Evolutionary conservation across 2,113 vertebrate genomes (phyloP).

Genomic region (Nipponia nippon): DNA sequence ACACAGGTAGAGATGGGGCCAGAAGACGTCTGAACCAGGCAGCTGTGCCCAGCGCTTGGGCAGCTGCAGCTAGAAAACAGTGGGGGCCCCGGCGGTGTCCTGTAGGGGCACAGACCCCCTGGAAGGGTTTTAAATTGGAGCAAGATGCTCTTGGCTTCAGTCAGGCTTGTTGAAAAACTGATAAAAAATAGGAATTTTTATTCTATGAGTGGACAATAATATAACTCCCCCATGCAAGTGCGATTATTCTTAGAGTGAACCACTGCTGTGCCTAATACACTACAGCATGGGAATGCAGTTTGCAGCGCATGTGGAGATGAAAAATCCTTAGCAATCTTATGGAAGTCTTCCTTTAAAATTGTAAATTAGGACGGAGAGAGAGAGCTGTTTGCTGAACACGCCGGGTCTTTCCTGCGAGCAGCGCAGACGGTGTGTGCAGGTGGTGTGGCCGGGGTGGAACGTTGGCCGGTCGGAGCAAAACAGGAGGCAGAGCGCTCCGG

Average conservation of each 20-base stretch:
- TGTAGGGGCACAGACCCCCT: not conserved
- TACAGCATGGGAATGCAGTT: not conserved
- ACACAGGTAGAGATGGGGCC: not conserved
- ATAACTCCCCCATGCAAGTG: not conserved
- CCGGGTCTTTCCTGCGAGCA: not conserved
- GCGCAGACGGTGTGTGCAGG: not conserved
- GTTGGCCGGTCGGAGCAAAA: not conserved
- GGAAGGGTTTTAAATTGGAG: not conserved
- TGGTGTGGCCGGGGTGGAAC: not conserved
- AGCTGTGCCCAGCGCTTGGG: not conserved
- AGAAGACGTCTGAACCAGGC: not conserved
- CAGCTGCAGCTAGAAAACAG: not conserved
- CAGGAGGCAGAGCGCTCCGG: not conserved
- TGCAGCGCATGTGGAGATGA: not conserved
- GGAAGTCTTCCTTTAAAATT: not conserved
- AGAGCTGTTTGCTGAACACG: not conserved
- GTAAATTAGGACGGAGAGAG: not conserved
- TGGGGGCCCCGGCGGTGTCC: not conserved
- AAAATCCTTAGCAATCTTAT: not conserved
- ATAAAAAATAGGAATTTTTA: not conserved
- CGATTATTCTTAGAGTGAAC: not conserved
- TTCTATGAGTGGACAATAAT: not conserved
- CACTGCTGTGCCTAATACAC: not conserved
- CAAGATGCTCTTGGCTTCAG: not conserved
- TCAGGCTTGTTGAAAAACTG: not conserved